Percentiles rank a stretch among this genome's conserved stretches.
phyloP scores from a whole-genome alignment of 2,113 vertebrate genomes.

The Tapirus terrestris region DNA sequence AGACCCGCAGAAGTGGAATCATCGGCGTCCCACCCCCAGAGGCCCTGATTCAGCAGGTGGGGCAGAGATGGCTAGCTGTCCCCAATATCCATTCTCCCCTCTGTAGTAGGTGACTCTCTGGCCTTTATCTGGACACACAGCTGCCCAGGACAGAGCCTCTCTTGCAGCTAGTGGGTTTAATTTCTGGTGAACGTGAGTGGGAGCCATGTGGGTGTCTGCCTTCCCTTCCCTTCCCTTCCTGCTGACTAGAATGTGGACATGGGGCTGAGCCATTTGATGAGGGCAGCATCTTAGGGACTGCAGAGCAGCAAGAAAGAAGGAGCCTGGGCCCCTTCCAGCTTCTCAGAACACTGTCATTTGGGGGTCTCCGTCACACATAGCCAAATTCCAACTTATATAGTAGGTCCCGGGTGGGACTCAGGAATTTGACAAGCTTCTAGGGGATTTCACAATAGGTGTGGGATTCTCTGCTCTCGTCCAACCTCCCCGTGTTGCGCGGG shows the following conservation, averaged over 20 bases:
- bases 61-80: neutral
- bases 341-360: neutral
- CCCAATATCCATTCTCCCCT: neutral
- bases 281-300: neutral
- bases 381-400: neutral
- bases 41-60: neutral
- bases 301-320: neutral
- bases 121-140: neutral
- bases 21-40: neutral
- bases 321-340: neutral
- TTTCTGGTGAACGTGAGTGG: fast-evolving
- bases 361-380: neutral
- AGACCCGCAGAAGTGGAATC: neutral
- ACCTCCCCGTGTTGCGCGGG: fast-evolving
- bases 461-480: neutral
- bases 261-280: neutral
- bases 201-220: fast-evolving
- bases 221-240: too few relatives aligned
- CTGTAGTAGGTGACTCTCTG: neutral
- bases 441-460: neutral
- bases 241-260: neutral
- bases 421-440: neutral
- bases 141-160: neutral
- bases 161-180: neutral
- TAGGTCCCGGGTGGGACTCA: fast-evolving